phyloP scores from a whole-genome alignment of 2,888 invertebrate genomes.

The Tipula helvola region DNA sequence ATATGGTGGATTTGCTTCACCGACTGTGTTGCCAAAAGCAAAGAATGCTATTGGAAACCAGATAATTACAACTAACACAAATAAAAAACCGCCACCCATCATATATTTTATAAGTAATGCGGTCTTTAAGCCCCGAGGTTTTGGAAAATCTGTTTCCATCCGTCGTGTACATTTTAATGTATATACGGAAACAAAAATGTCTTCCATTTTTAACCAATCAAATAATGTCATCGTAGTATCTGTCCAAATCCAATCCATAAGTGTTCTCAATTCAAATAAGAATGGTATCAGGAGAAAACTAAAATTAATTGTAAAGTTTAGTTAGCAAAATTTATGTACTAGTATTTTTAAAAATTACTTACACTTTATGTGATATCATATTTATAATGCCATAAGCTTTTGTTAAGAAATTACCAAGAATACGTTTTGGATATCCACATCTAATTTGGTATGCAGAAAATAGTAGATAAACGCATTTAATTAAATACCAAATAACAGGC shows the following conservation, averaged over 20 bases:
- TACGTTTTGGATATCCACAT: constrained; percentile 93
- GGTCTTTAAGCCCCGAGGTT: constrained; percentile 78
- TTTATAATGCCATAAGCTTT: constrained; percentile 91
- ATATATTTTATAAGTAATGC: constrained; percentile 71
- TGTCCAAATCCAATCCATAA: constrained; percentile 99
- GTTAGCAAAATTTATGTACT: not conserved
- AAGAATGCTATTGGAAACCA: constrained; percentile 97
- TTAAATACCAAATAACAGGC: constrained; percentile 94
- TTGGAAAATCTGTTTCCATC: constrained; percentile 81
- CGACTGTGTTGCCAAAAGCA: constrained; percentile 87
- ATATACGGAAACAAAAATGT: constrained; percentile 94
- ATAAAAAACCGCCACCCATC: constrained; percentile 78
- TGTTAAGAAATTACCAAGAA: constrained; percentile 95
- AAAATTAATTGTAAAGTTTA: not conserved
- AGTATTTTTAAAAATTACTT: constrained; percentile 24
- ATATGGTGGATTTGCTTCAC: constrained; percentile 72
- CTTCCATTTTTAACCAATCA: constrained; percentile 99
- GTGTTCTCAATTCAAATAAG: constrained; percentile 87
- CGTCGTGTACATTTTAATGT: constrained; percentile 82
- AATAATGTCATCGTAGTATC: constrained; percentile 96
- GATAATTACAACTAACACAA: constrained; percentile 82
- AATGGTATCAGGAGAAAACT: constrained; percentile 90
- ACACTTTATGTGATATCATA: constrained; percentile 88
- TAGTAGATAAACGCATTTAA: constrained; percentile 92
- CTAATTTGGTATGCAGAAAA: constrained; percentile 96